Evolutionary conservation across 2,113 vertebrate genomes (phyloP).

Genomic region (Pelvicachromis taeniatus): DNA sequence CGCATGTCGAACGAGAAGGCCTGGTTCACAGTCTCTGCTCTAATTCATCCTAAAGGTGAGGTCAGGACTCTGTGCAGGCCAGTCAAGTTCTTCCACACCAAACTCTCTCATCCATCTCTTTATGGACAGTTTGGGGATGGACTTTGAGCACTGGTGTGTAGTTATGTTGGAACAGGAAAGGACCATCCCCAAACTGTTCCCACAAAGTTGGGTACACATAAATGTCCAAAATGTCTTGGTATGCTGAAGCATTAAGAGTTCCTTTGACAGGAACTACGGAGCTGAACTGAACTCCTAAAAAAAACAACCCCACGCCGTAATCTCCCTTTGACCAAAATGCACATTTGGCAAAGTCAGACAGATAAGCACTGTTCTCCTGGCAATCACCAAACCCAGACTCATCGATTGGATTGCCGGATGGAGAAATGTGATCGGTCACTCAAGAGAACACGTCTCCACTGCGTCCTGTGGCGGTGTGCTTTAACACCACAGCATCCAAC

Average conservation of each 20-base stretch:
- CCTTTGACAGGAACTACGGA: fast-evolving
- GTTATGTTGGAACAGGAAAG: not conserved
- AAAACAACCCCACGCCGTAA: not conserved
- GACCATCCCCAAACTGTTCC: not conserved
- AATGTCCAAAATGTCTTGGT: not conserved
- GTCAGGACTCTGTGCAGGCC: not conserved
- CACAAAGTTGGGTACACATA: not conserved
- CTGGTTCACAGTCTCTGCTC: not conserved
- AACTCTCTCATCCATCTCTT: not conserved
- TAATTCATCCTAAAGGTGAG: not conserved
- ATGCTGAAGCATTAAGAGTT: not conserved
- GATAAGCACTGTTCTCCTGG: not conserved
- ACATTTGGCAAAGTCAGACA: not conserved
- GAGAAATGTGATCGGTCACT: not conserved
- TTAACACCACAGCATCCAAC: not conserved
- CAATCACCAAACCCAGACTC: not conserved
- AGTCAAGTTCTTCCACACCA: not conserved
- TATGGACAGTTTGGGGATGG: too few relatives aligned
- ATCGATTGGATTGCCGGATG: not conserved
- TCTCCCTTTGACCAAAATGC: not conserved
- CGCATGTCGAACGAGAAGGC: not conserved
- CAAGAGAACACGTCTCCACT: not conserved
- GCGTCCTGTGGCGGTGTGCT: fast-evolving
- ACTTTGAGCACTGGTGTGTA: not conserved
- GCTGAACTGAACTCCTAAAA: not conserved